phyloP scores from a whole-genome alignment of 2,113 vertebrate species.

The Brachyhypopomus gauderio region DNA sequence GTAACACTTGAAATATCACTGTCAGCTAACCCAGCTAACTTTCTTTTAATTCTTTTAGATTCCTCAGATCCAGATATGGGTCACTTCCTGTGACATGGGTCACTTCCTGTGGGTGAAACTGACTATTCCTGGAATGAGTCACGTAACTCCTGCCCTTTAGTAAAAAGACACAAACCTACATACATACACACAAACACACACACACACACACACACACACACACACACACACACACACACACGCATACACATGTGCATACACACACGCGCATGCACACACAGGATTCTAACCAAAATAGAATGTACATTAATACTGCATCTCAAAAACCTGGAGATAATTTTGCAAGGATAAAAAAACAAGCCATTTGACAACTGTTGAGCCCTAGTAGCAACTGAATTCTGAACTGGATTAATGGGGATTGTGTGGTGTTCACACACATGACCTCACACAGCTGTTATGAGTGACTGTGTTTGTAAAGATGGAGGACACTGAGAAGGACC shows the following conservation, averaged over 20 bases:
- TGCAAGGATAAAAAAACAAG: no score
- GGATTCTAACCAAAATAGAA: not conserved
- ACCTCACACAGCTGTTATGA: no score
- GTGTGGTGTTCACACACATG: no score
- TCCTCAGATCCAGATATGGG: constrained; percentile 25
- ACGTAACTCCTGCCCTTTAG: constrained; percentile 45
- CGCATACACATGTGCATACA: no score
- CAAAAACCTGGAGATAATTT: no score
- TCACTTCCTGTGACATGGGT: constrained; percentile 47
- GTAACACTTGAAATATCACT: constrained; percentile 35
- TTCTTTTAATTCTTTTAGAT: constrained; percentile 37
- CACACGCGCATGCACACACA: not conserved
- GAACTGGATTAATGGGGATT: no score
- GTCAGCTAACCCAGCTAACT: constrained; percentile 31
- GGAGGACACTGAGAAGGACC: no score
- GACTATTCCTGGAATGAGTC: constrained; percentile 43
- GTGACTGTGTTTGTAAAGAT: no score
- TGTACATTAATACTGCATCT: no score
- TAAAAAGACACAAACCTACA: constrained; percentile 15
- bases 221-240: no score
- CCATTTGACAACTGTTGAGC: no score
- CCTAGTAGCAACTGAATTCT: no score
- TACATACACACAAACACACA: constrained; percentile 14
- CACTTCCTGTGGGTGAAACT: constrained; percentile 5
- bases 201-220: not conserved